These are phyloP conservation scores for Stigmatopora argus DNA, from an alignment of 2,113 vertebrate genomes.

Conservation along the genomic window DNA sequence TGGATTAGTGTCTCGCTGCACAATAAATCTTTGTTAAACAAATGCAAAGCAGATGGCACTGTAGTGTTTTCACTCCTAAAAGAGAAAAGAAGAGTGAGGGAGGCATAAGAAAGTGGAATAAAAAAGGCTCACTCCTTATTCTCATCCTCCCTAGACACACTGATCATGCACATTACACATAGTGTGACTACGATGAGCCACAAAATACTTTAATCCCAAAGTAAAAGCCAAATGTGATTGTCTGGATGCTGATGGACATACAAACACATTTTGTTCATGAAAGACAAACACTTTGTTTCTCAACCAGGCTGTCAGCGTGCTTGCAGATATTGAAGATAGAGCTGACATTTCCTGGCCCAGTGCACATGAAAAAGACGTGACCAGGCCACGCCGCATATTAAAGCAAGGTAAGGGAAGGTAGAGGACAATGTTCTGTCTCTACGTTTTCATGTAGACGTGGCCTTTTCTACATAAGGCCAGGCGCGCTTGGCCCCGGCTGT, in stretches of 20 bases:
- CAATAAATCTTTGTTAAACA: conserved; percentile 79
- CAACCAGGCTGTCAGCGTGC: conserved; percentile 23
- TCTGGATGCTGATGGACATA: conserved; percentile 57
- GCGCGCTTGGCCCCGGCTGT: conserved; percentile 51
- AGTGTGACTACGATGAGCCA: conserved; percentile 58
- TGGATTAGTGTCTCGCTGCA: conserved; percentile 74
- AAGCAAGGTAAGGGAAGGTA: conserved; percentile 44
- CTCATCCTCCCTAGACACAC: conserved; percentile 64
- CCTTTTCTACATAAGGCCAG: conserved; percentile 51
- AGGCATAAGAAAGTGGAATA: conserved; percentile 17
- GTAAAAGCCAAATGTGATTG: conserved; percentile 54
- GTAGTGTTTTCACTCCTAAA: conserved; percentile 66
- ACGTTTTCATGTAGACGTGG: conserved; percentile 60
- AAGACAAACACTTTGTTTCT: conserved; percentile 57
- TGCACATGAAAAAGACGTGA: conserved; percentile 35
- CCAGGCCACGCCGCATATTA: conserved; percentile 27
- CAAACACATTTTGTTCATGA: conserved; percentile 61
- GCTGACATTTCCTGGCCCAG: conserved; percentile 31
- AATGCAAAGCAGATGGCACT: conserved; percentile 77
- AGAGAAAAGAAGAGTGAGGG: conserved; percentile 52
- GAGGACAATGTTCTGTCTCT: conserved; percentile 37
- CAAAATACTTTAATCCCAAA: conserved; percentile 57
- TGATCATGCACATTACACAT: conserved; percentile 64
- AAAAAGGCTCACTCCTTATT: conserved; percentile 62
- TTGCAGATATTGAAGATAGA: conserved; percentile 50